A percentile compares a stretch with the other conserved stretches of the same genome.
These are phyloP conservation scores for Scrobipalpa atriplicella DNA, from an alignment of 2,888 invertebrate genomes.

Conservation along the genomic window DNA sequence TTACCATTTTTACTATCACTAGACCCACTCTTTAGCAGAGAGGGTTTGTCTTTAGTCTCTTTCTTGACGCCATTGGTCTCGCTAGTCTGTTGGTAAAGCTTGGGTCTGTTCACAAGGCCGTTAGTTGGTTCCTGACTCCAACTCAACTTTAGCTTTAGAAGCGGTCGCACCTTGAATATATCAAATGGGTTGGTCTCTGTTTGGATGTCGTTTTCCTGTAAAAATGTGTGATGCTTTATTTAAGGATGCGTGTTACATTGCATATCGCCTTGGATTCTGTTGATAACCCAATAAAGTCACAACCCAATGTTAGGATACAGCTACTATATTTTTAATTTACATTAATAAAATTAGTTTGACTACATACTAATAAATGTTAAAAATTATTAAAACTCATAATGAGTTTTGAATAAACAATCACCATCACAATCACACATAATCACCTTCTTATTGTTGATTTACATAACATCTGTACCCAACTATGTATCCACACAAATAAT, in stretches of 20 bases:
- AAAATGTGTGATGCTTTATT: not conserved
- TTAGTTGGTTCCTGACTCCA: constrained; percentile 91
- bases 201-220: constrained; percentile 31
- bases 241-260: too few relatives aligned
- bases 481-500: too few relatives aligned
- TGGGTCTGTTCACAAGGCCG: constrained; percentile 86
- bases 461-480: too few relatives aligned
- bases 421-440: too few relatives aligned
- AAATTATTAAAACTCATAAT: too few relatives aligned
- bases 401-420: too few relatives aligned
- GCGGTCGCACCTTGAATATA: constrained; percentile 90
- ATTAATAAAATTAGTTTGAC: too few relatives aligned
- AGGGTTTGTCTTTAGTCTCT: constrained; percentile 64
- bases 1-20: constrained; percentile 68
- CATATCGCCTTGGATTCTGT: not conserved
- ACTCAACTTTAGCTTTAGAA: constrained; percentile 91
- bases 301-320: too few relatives aligned
- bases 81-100: constrained; percentile 74
- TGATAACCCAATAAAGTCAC: not conserved
- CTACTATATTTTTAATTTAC: too few relatives aligned
- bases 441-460: too few relatives aligned
- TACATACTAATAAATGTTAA: too few relatives aligned
- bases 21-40: constrained; percentile 54
- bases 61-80: constrained; percentile 68
- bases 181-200: constrained; percentile 83